Evolutionary conservation across 2,113 vertebrate species (phyloP), one percentile per base, ranked within the genome.

Genomic region (Peromyscus maniculatus): DNA sequence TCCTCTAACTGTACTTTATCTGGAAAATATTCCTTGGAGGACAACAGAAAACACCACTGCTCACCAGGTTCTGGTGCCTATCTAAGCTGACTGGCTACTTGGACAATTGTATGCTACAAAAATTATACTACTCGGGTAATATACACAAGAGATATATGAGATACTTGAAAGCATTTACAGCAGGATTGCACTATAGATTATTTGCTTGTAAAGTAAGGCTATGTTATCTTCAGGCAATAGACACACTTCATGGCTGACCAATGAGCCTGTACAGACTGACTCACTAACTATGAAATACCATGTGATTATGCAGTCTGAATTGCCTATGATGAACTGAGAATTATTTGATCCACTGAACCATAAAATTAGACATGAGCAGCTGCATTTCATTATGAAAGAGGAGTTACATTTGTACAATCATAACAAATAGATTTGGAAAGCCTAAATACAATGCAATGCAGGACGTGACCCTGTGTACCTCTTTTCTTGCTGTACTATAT

Each of bases 261-360:
- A 12, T 72, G 39, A 52, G 21, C 24, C 3, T 26, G n/a, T 43
- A 17, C 3, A 93, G 22, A 57, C 28, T 66, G 59, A 87, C 79
- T 39, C 78, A 1, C 64, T 82, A 69, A 78, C 94, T 82, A 77
- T 39, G 49, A 80, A 94, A 64, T 39, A 66, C 72, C 33, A 71
- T 79, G 79, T 75, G 46, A 95, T 90, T 94, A 82, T 87, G 36
- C 5, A 83, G 33, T 71, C 59, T 89, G n/a, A 95, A 94, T 94
- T 89, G 72, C 94, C 49, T 90, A 33, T 78, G 90, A 91, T 57
- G 57, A 90, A 52, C n/a, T 95, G 67, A 93, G 74, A 57, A 92
- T 95, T 97, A 94, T 75, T 66, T 97, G 79, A 96, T 22, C 57
- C 31, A 75, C 36, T 49, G 90, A 93, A 83, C 62, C 62, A 52